Conservation (phyloP, 1,140 invertebrate species). For the Berghia stephanieae region DNA sequence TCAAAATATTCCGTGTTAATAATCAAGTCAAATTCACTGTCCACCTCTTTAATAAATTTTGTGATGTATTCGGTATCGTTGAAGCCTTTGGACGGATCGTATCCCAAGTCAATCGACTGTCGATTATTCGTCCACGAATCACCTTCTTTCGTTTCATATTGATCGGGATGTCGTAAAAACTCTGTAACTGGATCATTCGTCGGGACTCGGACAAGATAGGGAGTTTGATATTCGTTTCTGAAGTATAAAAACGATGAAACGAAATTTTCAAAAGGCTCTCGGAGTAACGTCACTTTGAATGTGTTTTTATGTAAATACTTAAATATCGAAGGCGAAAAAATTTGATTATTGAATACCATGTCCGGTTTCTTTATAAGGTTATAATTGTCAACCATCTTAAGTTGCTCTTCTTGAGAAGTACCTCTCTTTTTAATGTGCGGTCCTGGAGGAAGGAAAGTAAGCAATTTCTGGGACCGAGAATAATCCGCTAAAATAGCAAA, state of each 20-base stretch:
- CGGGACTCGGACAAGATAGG: neutral
- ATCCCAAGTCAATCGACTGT: slow-evolving; percentile 24
- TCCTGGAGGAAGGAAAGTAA: neutral
- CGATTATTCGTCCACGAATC: slow-evolving; percentile 24
- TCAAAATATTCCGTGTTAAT: slow-evolving; percentile 43
- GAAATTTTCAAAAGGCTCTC: slow-evolving; percentile 27
- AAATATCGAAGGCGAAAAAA: slow-evolving; percentile 9
- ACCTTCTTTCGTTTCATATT: slow-evolving; percentile 13
- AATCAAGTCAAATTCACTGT: slow-evolving; percentile 37
- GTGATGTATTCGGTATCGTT: neutral
- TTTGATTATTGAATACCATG: slow-evolving; percentile 32
- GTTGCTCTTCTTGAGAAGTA: neutral
- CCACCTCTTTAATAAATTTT: slow-evolving; percentile 22
- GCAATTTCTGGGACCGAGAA: slow-evolving; percentile 14
- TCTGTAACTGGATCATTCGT: neutral
- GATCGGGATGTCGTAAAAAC: neutral
- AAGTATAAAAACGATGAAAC: slow-evolving; percentile 18
- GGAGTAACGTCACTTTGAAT: slow-evolving; percentile 11
- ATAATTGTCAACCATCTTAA: neutral
- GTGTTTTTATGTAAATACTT: slow-evolving; percentile 23
- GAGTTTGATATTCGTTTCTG: neutral
- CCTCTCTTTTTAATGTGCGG: slow-evolving; percentile 17
- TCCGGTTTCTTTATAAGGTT: slow-evolving; percentile 13
- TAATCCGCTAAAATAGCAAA: slow-evolving; percentile 27
- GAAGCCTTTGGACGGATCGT: neutral